Base-by-base conservation (phyloP, 2,888 invertebrate species). In the Acanthacorydalis orientalis region DNA sequence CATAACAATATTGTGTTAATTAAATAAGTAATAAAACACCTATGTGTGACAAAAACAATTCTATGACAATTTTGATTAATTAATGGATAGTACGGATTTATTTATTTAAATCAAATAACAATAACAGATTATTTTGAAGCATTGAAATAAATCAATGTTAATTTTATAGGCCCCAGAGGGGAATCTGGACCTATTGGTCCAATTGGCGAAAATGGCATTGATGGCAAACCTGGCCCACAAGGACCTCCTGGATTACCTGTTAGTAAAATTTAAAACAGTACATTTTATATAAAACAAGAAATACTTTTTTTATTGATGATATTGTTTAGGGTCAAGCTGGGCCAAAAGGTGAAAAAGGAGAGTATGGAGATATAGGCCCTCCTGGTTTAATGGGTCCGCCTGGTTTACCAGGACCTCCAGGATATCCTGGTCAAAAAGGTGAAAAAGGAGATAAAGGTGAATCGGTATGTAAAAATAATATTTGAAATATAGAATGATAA, bases 361-460 rank as follows among this genome's bases (percentile, higher is more conserved):
- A 86, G 60, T 84, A 83, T 62, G 91, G 92, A 9, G 89, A 90
- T 62, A 89, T 91, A 64, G 92, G 92, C 42, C 88, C 89, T 8
- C 89, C 93, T 10, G 93, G 95, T 50, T 75, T 91, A 59, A 87
- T 93, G 80, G 93, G 93, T 54, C 90, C 92, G 33, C 92, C 93
- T 12, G 92, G 91, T 16, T 64, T 83, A 53, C 82, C 82, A 8
- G 83, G 83, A 48, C 83, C 83, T 34, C 83, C 83, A 55, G 90
- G 90, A 3, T 89, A 89, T 67, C 89, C 90, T 2, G 91, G 91
- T 34, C 75, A 80, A 54, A 88, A 87, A 65, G 90, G 92, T 31
- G 89, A 90, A 58, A 90, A 88, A 61, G 90, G 92, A 34, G 89
- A 90, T 63, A 88, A 90, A 61, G 90, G 90, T 33, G 90, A 91